A percentile compares a stretch with the other conserved stretches of the same genome.
phyloP scores from a whole-genome alignment of 2,888 invertebrate species.

The Gari tellinella region DNA sequence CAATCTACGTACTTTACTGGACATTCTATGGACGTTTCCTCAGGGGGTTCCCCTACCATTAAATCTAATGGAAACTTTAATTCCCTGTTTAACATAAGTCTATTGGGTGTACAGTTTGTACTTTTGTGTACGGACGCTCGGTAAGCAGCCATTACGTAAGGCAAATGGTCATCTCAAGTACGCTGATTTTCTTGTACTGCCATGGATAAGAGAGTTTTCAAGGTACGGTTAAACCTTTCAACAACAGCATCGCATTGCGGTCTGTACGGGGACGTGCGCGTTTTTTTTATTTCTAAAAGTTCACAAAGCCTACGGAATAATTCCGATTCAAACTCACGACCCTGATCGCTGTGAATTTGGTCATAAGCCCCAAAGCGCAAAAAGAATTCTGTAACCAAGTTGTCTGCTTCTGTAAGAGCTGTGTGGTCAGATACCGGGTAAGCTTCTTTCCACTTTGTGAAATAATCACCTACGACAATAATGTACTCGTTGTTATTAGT shows the following conservation, averaged over 20 bases:
- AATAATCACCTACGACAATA: constrained; percentile 59
- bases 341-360: constrained; percentile 59
- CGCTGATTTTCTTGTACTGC: constrained; percentile 36
- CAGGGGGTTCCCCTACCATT: constrained; percentile 37
- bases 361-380: constrained; percentile 31
- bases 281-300: constrained; percentile 51
- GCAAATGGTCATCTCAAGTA: constrained; percentile 61
- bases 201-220: constrained; percentile 41
- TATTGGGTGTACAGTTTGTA: constrained; percentile 48
- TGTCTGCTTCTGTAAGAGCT: constrained; percentile 54
- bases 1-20: constrained; percentile 40
- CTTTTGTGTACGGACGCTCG: constrained; percentile 35
- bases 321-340: constrained; percentile 57
- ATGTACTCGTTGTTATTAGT: constrained; percentile 54
- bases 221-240: constrained; percentile 53
- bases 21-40: not conserved
- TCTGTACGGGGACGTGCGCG: constrained; percentile 51
- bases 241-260: constrained; percentile 56
- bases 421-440: constrained; percentile 42
- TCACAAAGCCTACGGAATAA: constrained; percentile 51
- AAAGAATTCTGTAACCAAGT: constrained; percentile 52
- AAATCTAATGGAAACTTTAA: constrained; percentile 51
- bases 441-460: constrained; percentile 54
- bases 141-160: constrained; percentile 49
- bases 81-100: constrained; percentile 52